Evolutionary conservation across 2,797 vertebrate genomes (phyloP).

Genomic region (Malacoraja senta): DNA sequence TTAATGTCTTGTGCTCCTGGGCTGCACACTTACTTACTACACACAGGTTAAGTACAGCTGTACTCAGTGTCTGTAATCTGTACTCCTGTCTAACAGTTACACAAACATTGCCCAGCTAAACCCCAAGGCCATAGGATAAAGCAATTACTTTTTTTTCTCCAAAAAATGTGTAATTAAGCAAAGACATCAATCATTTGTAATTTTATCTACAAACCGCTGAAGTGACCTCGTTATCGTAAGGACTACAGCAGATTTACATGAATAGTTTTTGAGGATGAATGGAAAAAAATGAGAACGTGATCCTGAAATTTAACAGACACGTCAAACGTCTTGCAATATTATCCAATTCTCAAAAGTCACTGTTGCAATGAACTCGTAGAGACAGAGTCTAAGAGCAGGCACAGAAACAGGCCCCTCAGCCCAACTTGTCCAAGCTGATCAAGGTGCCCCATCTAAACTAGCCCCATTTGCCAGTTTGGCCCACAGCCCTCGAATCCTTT

Average conservation of each 20-base stretch:
- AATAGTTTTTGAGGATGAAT: conserved; percentile 5
- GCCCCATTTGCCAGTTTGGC: too few relatives aligned
- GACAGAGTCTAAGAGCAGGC: too few relatives aligned
- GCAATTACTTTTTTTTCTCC: neutral
- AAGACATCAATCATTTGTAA: neutral
- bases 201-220: neutral
- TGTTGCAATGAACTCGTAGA: too few relatives aligned
- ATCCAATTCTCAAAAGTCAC: neutral
- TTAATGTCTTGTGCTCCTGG: neutral
- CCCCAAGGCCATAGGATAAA: neutral
- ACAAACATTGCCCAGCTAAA: neutral
- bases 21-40: neutral
- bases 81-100: too few relatives aligned
- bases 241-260: neutral
- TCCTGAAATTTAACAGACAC: neutral
- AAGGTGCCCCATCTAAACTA: too few relatives aligned
- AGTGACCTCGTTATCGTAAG: neutral
- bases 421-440: too few relatives aligned
- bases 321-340: neutral
- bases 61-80: neutral
- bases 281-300: neutral
- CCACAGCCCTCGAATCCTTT: too few relatives aligned
- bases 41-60: neutral
- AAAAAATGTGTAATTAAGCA: conserved; percentile 13
- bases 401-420: too few relatives aligned